Base-by-base conservation (phyloP, 2,888 invertebrate species). In the Cephus pulcher region DNA sequence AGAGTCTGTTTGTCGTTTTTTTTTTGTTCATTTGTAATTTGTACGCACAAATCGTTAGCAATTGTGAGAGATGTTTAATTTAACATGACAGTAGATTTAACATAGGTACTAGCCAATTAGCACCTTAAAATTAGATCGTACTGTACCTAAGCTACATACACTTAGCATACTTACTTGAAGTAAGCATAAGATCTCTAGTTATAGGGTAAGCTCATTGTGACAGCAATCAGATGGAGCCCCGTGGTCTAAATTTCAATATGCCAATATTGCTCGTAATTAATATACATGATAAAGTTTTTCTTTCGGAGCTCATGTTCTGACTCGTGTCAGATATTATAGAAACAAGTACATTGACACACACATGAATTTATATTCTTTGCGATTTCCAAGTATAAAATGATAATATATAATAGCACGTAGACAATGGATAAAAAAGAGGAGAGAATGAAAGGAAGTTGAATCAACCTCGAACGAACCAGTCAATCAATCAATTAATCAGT, bases 141-240 rank as follows among this genome's bases (percentile, higher is more conserved):
- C 80, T 77, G 84, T 86, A 87, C 86, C 84, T 84, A 80, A 82
- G 83, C 81, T 84, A 83, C 84, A 81, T 87, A 87, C 56, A 56
- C 86, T 83, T 84, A 86, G 85, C 79, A 82, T 88, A 78, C 74
- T 34, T 35, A 77, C 78, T 75, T 69, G 81, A 85, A 76, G 75
- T 75, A 85, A 82, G 77, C 76, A 76, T 85, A 82, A 88, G 86
- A 78, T 73, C 83, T 84, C 82, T 86, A 88, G 86, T 84, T 81
- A 78, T 87, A 88, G 86, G 79, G 83, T 88, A 90, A 89, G 88
- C 88, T 89, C 89, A 90, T 90, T 90, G 90, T 88, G 90, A 90
- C 88, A 90, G 86, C 90, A 90, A 90, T 90, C 90, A 90, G 86
- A 85, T 78, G 82, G 81, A 83, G 82, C 82, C 85, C 84, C 84